phyloP scores from a whole-genome alignment of 2,888 invertebrate genomes.

The Lagria hirta region DNA sequence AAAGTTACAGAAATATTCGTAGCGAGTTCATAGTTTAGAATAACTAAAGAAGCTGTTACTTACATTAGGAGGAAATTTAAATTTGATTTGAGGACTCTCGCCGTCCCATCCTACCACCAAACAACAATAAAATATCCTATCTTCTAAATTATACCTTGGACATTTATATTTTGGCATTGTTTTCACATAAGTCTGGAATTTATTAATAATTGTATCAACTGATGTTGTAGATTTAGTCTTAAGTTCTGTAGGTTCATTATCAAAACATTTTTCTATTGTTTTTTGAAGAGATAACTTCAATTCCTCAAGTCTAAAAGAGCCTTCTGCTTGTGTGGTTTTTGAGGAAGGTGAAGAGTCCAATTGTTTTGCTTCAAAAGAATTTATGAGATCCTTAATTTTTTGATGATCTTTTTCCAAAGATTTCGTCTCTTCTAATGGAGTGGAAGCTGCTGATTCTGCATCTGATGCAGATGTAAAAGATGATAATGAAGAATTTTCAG shows the following conservation, averaged over 20 bases:
- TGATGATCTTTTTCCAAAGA: slow-evolving; percentile 34
- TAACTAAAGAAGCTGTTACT: no score
- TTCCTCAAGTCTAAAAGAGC: slow-evolving; percentile 37
- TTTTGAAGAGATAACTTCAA: slow-evolving; percentile 39
- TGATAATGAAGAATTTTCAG: slow-evolving; percentile 47
- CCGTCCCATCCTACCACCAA: slow-evolving; percentile 68
- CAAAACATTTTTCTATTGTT: slow-evolving; percentile 43
- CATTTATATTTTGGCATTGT: slow-evolving; percentile 63
- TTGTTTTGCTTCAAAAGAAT: slow-evolving; percentile 43
- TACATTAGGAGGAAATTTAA: slow-evolving; percentile 68
- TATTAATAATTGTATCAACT: slow-evolving; percentile 37
- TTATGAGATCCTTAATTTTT: slow-evolving; percentile 46
- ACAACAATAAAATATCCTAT: slow-evolving; percentile 65
- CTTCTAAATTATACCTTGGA: slow-evolving; percentile 52
- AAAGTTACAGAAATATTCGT: no score
- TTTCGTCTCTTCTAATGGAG: slow-evolving; percentile 47
- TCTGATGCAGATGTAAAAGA: slow-evolving; percentile 53
- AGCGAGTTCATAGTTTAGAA: no score
- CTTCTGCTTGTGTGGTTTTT: slow-evolving; percentile 18
- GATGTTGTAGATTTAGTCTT: slow-evolving; percentile 17
- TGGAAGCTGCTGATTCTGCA: slow-evolving; percentile 52
- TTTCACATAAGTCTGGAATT: slow-evolving; percentile 52
- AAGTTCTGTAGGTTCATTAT: slow-evolving; percentile 30
- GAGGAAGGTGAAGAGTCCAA: slow-evolving; percentile 45
- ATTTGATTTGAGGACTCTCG: slow-evolving; percentile 70